phyloP scores from a whole-genome alignment of 2,888 invertebrate genomes.

The Lasioglossum morio region DNA sequence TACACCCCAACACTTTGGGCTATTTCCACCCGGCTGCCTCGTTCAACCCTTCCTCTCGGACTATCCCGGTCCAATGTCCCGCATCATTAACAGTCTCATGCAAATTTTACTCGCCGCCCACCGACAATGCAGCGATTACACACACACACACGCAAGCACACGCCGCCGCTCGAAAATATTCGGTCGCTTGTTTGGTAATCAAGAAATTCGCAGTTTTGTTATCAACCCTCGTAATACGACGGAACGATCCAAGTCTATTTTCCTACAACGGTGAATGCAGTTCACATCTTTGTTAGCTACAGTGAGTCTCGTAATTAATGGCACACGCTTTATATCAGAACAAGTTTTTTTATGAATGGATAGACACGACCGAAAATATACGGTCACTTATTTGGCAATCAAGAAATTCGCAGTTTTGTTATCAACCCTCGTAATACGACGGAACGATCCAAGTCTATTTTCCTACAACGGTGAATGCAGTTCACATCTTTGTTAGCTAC shows the following conservation, averaged over 20 bases:
- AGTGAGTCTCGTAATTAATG: too few species aligned
- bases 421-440: too few species aligned
- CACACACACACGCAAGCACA: neutral
- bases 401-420: neutral
- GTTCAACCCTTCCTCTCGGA: conserved; percentile 35
- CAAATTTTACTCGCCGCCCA: conserved; percentile 71
- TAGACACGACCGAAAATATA: neutral
- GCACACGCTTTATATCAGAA: too few species aligned
- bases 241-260: neutral
- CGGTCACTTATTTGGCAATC: neutral
- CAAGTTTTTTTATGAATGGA: too few species aligned
- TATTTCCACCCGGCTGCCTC: conserved; percentile 47
- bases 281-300: neutral
- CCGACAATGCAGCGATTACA: conserved; percentile 32
- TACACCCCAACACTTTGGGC: conserved; percentile 43
- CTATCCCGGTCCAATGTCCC: conserved; percentile 59
- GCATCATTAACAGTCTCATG: conserved; percentile 76
- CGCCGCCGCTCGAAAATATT: neutral
- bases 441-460: too few species aligned
- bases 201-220: neutral
- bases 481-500: too few species aligned
- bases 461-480: too few species aligned
- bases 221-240: neutral
- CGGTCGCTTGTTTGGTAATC: neutral
- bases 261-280: neutral